Percentiles rank a stretch among this genome's conserved stretches.
phyloP scores from a whole-genome alignment of 2,797 vertebrate species.

The Enteromius trimaculatus region DNA sequence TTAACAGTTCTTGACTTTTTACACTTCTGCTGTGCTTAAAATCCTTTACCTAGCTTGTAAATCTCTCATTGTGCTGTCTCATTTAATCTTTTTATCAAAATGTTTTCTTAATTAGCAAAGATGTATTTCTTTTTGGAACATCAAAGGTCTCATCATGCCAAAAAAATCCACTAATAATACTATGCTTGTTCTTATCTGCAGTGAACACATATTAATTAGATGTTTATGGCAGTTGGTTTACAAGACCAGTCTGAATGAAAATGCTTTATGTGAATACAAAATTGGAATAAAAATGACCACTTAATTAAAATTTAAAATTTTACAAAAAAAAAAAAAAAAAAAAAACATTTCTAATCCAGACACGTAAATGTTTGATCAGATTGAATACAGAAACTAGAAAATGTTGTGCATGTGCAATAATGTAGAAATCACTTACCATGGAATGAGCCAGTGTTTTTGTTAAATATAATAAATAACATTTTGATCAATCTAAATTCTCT shows the following conservation, averaged over 20 bases:
- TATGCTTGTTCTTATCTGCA: no score
- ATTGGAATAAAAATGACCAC: neutral
- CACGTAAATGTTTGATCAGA: neutral
- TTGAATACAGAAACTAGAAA: neutral
- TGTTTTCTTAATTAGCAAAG: neutral
- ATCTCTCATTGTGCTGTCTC: neutral
- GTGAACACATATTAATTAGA: no score
- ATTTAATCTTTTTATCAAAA: neutral
- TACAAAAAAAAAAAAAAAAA: neutral
- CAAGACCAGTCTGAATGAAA: neutral
- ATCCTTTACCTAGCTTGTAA: neutral
- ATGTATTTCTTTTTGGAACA: neutral
- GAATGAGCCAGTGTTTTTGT: neutral
- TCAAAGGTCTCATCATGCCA: neutral
- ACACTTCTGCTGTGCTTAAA: neutral
- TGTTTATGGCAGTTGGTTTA: no score
- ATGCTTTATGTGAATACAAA: neutral
- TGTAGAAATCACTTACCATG: neutral
- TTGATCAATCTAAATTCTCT: neutral
- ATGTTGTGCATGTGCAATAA: neutral
- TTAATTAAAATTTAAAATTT: no score
- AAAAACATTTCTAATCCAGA: neutral
- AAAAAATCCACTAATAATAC: neutral
- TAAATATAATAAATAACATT: neutral
- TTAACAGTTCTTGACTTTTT: slow-evolving; percentile 1